Base-by-base conservation (phyloP, 2,797 vertebrate genomes). In the Hylomyscus alleni region DNA sequence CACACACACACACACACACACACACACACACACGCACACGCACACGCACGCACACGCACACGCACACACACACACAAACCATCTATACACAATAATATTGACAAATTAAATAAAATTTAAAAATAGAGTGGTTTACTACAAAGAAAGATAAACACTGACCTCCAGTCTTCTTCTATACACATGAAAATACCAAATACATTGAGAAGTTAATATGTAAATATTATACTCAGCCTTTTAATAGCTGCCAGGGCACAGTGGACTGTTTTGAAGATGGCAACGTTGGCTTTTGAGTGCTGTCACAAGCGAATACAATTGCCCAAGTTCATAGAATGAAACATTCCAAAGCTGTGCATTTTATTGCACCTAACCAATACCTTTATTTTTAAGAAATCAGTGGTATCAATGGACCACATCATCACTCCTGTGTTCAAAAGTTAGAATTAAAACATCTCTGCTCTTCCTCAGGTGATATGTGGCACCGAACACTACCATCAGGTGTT, bases 171-270 rank as follows among this genome's bases (percentile, higher is more conserved):
- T 31, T 47, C 47, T 3, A 47, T 31, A 86, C 62, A 86, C 20
- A 52, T 52, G 12, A 19, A 14, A 8, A 50, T 50, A 50, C 44
- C 26, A 65, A 86, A 52, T 69, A 69, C 24, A 15, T 40, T 87
- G 69, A 72, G 40, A 89, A 91, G 47, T 84, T 77, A 40, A 81
- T 73, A 54, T n/a, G 88, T 8, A 91, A 96, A 89, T 87, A 29
- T 58, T n/a, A n/a, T 58, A 24, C 56, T 91, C 22, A 77, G 26
- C 65, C 44, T 58, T 37, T 75, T 15, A 54, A 29, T 67, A 52
- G 54, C 9, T 62, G 12, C 19, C 84, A 40, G 1, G 20, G 26
- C 34, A 69, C 14, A 72, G 40, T 19, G 8, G 17, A 22, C 52
- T 20, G 5, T 91, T 40, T 37, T 24, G 15, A 50, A 52, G 15